Evolutionary conservation across 2,113 vertebrate species (phyloP).

Genomic region (Actinemys pallida): DNA sequence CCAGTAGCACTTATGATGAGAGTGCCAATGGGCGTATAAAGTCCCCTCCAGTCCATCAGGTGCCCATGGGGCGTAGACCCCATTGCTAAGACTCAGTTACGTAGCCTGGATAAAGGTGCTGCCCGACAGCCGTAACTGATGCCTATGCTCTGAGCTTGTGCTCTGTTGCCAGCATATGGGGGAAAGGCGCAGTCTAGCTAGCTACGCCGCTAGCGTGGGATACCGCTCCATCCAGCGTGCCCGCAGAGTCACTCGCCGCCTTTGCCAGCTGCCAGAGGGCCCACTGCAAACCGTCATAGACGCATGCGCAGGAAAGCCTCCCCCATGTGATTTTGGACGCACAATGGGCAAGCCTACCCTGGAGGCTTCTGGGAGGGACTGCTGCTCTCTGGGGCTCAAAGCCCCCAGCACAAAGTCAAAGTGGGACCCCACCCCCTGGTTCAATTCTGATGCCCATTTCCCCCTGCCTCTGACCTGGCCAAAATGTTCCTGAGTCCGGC

Average conservation of each 20-base stretch:
- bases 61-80: no score
- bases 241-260: neutral
- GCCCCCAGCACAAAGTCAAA: neutral
- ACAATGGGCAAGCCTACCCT: neutral
- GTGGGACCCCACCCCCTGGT: neutral
- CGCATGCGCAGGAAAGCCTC: neutral
- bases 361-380: neutral
- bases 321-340: neutral
- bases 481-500: neutral
- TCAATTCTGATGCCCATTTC: neutral
- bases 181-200: no score
- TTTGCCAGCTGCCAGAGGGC: neutral
- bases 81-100: no score
- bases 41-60: neutral
- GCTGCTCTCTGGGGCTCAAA: neutral
- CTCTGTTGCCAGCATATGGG: no score
- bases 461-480: neutral
- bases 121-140: no score
- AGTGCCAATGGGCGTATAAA: neutral
- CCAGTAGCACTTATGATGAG: neutral
- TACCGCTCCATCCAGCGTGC: no score
- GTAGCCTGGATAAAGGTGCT: no score
- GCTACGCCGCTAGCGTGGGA: no score
- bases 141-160: no score
- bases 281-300: neutral